Evolutionary conservation across 1,140 invertebrate species (phyloP).

Genomic region (Bombus huntii): DNA sequence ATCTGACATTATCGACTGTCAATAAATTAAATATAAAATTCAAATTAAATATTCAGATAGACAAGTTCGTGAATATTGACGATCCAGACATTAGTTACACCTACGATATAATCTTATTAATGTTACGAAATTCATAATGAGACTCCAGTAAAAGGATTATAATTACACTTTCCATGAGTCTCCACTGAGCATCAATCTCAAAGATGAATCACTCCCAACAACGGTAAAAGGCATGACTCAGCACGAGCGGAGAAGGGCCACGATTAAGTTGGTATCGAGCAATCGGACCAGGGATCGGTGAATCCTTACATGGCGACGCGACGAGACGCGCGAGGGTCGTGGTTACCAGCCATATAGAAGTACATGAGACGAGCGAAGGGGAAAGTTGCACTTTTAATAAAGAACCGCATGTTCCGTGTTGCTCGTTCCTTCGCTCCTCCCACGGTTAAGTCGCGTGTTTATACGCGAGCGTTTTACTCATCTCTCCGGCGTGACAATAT

Average conservation of each 20-base stretch:
- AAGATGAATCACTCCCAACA: conserved; percentile 13
- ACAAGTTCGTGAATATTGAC: no score
- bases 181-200: not conserved
- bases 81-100: no score
- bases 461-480: conserved; percentile 20
- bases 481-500: conserved; percentile 25
- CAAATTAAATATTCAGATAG: no score
- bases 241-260: not conserved
- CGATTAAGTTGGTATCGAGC: conserved; percentile 25
- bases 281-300: conserved; percentile 11
- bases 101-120: not conserved
- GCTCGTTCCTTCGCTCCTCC: not conserved
- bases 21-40: not conserved
- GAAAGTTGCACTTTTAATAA: conserved; percentile 53
- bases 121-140: not conserved
- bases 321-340: not conserved
- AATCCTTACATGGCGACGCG: conserved; percentile 28
- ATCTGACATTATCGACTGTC: not conserved
- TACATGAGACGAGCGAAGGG: not conserved
- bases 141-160: not conserved
- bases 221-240: conserved; percentile 13
- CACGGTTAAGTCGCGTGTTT: conserved; percentile 6
- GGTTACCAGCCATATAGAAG: not conserved
- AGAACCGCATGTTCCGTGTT: conserved; percentile 21
- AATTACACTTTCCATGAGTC: not conserved